phyloP scores from a whole-genome alignment of 2,113 vertebrate genomes.

The Ahaetulla prasina region DNA sequence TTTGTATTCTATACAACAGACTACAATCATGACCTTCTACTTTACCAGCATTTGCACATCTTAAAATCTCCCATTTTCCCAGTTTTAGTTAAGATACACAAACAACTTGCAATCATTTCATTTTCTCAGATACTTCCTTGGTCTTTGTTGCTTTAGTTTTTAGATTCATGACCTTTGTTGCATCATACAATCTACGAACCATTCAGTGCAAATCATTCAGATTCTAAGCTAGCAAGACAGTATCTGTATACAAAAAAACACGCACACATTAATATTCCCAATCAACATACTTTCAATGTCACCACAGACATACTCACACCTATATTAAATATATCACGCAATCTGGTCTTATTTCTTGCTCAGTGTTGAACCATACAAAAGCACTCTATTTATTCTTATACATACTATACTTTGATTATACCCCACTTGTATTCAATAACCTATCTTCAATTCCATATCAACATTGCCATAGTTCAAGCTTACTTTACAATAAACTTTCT shows the following conservation, averaged over 20 bases:
- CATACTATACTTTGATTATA: not conserved
- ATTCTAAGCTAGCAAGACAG: not conserved
- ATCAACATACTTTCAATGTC: not conserved
- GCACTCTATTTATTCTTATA: no score
- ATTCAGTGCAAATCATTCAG: not conserved
- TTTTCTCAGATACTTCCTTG: not conserved
- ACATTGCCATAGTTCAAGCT: not conserved
- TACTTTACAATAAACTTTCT: no score
- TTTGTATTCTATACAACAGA: not conserved
- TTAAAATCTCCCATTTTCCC: not conserved
- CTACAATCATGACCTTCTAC: not conserved
- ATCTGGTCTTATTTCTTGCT: not conserved
- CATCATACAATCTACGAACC: not conserved
- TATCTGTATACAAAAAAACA: not conserved
- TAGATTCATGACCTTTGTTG: not conserved
- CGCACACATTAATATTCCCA: not conserved
- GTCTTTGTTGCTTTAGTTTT: not conserved
- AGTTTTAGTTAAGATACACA: not conserved
- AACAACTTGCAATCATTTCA: not conserved
- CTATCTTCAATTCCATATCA: not conserved
- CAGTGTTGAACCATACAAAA: not conserved
- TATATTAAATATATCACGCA: not conserved
- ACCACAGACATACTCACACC: not conserved
- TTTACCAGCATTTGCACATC: not conserved
- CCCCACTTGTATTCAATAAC: not conserved